phyloP scores from a whole-genome alignment of 2,113 vertebrate species.

The Hepsetus odoe region DNA sequence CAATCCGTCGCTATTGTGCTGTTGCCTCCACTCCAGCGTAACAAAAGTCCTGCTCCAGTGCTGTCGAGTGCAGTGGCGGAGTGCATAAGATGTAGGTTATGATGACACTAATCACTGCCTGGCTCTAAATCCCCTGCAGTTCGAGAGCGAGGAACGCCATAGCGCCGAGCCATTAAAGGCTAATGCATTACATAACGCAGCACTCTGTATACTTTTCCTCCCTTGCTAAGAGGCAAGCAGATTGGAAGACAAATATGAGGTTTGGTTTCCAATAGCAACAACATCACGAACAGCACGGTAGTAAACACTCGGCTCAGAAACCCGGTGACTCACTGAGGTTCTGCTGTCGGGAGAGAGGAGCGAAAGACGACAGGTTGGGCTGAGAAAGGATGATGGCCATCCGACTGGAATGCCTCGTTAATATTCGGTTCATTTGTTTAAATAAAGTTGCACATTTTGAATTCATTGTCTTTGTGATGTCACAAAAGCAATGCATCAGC shows the following conservation, averaged over 20 bases:
- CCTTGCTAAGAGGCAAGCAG: not conserved
- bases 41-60: not conserved
- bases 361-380: not conserved
- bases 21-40: not conserved
- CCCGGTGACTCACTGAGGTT: constrained; percentile 16
- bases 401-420: too few species aligned
- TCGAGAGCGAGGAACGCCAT: not conserved
- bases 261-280: constrained; percentile 46
- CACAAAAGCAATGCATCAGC: too few species aligned
- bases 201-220: not conserved
- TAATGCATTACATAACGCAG: constrained; percentile 13
- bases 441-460: too few species aligned
- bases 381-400: not conserved
- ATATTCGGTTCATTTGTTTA: not conserved
- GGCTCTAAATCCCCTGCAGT: not conserved
- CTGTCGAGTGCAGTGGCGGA: not conserved
- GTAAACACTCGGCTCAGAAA: constrained; percentile 9
- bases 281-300: constrained; percentile 4
- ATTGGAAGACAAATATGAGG: constrained; percentile 22
- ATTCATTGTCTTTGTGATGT: not conserved
- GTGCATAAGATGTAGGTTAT: not conserved
- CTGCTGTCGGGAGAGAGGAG: not conserved
- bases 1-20: not conserved
- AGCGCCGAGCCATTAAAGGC: not conserved
- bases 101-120: not conserved